phyloP scores from a whole-genome alignment of 2,113 vertebrate genomes.

The Triplophysa siluroides region DNA sequence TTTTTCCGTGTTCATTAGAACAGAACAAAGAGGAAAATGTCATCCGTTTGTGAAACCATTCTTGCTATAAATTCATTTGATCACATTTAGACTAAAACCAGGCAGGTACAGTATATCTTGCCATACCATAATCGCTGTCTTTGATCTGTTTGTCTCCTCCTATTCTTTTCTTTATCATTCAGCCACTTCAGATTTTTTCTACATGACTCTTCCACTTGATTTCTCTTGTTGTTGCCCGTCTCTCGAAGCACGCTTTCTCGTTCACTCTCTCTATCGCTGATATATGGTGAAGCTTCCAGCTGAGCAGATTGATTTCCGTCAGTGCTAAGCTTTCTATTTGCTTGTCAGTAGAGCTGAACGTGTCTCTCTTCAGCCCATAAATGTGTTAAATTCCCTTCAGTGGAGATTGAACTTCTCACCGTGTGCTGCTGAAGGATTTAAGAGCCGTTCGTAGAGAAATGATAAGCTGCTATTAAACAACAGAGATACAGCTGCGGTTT shows the following conservation, averaged over 20 bases:
- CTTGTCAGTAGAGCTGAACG: constrained; percentile 32
- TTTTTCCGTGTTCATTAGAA: too few species aligned
- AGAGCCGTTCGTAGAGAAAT: constrained; percentile 48
- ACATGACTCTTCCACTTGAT: constrained; percentile 5
- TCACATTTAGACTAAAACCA: not conserved
- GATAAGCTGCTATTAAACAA: constrained; percentile 30
- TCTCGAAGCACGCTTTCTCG: constrained; percentile 3
- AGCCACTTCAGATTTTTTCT: constrained; percentile 13
- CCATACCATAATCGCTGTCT: not conserved
- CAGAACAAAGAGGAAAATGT: not conserved
- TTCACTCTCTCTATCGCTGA: not conserved
- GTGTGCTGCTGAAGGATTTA: constrained; percentile 36
- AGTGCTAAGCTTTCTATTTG: constrained; percentile 35
- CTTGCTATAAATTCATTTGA: not conserved
- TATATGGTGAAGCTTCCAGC: constrained; percentile 32
- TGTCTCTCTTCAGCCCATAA: constrained; percentile 33
- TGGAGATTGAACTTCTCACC: constrained; percentile 27
- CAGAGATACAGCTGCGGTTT: not conserved
- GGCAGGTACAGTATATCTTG: not conserved
- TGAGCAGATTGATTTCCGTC: constrained; percentile 42
- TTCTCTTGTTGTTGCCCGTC: not conserved
- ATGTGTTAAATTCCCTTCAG: constrained; percentile 40
- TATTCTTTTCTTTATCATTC: not conserved
- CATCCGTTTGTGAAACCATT: not conserved
- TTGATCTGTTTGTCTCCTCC: constrained; percentile 13